Evolutionary conservation across 2,113 vertebrate species (phyloP), one percentile per base, ranked within the genome.

Genomic region (Boulengeromyrus knoepffleri): DNA sequence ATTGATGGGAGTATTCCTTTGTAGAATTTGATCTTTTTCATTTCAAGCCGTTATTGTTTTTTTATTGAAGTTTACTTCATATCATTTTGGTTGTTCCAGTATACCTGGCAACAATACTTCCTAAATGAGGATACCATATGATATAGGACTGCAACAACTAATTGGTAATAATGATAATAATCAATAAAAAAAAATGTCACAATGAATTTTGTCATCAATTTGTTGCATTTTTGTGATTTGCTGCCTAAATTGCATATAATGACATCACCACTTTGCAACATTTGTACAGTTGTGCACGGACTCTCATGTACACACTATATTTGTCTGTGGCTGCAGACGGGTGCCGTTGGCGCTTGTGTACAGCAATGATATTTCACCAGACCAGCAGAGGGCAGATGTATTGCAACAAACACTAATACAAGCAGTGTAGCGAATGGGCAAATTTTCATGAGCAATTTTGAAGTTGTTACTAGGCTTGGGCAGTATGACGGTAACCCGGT

Each of bases 1-100:
- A 80, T 80, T 19, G 36, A 42, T 7, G 10, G 13, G 31, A 80
- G 74, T 6, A 80, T 85, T 77, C 31, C 49, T 88, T 88, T 74
- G 36, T 62, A 50, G 42, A n/a, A 56, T 49, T 27, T 53, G 36
- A 90, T 89, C 7, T 58, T 56, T 77, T 27, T 46, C 88, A 17
- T 91, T 87, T 87, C 50, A 62, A 88, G 80, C 87, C 21, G 17
- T 89, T 62, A 89, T 42, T 53, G 56, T 89, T 88, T 56, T 53
- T 1, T 80, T 91, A 24, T 53, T 86, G 70, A 89, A 39, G 70
- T 17, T 36, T 13, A 39, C 31, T 1, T 39, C 70, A 5, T 17
- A 7, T 42, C 31, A 17, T 17, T 77, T 77, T 42, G 27, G 15
- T 19, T 39, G 74, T 39, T 36, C 70, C 27, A 74, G 31, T 74